phyloP scores from a whole-genome alignment of 1,140 invertebrate species.

The Diploscapter pachys region DNA sequence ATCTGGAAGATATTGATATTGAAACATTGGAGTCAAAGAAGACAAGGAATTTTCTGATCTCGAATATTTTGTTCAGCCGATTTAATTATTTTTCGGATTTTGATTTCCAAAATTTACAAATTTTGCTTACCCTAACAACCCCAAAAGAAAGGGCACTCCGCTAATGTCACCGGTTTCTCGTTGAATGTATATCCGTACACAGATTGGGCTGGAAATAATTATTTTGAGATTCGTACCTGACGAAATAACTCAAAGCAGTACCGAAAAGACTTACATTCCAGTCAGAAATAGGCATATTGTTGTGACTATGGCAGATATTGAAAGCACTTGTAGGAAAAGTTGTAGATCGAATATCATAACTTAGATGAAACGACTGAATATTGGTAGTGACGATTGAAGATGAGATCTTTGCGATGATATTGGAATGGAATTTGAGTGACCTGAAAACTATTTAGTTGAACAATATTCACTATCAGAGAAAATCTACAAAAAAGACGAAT shows the following conservation, averaged over 20 bases:
- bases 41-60: no score
- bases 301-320: constrained; percentile 53
- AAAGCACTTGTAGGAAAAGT: constrained; percentile 47
- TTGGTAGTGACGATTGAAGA: no score
- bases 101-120: constrained; percentile 7
- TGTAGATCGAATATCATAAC: neutral
- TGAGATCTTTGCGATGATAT: no score
- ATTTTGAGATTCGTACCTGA: constrained; percentile 16
- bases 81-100: neutral
- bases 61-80: no score
- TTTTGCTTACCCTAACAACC: constrained; percentile 46
- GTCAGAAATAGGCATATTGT: constrained; percentile 34
- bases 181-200: constrained; percentile 49
- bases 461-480: no score
- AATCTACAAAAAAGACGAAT: no score
- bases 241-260: no score
- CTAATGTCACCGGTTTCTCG: constrained; percentile 51
- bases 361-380: no score
- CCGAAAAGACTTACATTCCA: constrained; percentile 44
- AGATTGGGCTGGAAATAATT: constrained; percentile 49
- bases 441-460: no score
- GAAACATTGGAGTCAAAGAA: no score
- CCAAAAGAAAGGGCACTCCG: constrained; percentile 54
- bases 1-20: no score
- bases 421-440: no score